A percentile compares a stretch with the other conserved stretches of the same genome.
These are phyloP conservation scores for Lucinisca nassula DNA, from an alignment of 2,888 invertebrate species.

Conservation along the genomic window DNA sequence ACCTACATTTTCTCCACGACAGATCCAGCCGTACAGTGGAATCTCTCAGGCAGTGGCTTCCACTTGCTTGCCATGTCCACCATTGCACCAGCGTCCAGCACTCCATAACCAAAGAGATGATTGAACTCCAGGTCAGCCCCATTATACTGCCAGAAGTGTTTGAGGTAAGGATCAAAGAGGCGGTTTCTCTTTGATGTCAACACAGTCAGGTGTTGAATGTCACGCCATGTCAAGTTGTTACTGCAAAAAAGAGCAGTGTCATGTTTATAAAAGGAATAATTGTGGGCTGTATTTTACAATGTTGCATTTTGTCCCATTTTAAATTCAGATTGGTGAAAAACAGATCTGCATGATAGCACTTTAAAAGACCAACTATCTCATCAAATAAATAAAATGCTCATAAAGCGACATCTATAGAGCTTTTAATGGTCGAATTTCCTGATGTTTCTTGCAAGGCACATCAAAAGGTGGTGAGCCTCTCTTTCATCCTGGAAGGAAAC, in stretches of 20 bases:
- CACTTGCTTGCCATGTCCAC: conserved; percentile 98
- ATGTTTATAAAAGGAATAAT: too few relatives aligned
- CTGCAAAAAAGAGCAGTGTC: conserved; percentile 91
- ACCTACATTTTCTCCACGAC: conserved; percentile 90
- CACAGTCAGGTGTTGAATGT: conserved; percentile 99
- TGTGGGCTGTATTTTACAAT: too few relatives aligned
- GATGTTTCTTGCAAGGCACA: too few relatives aligned
- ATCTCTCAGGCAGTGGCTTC: conserved; percentile 98
- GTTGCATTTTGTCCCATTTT: too few relatives aligned
- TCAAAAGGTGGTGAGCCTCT: too few relatives aligned
- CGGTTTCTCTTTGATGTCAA: conserved; percentile 99
- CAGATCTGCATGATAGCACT: too few relatives aligned
- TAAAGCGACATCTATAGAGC: too few relatives aligned
- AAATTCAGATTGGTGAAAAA: too few relatives aligned
- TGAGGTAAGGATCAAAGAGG: conserved; percentile 98
- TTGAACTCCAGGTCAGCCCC: conserved; percentile 99
- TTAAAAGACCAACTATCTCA: too few relatives aligned
- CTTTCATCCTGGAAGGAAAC: too few relatives aligned
- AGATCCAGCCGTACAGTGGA: conserved; percentile 98
- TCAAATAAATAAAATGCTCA: too few relatives aligned
- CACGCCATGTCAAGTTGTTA: conserved; percentile 97
- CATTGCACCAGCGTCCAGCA: conserved; percentile 99
- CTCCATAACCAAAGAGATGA: conserved; percentile 99
- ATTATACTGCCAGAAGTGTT: conserved; percentile 99
- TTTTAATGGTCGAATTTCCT: too few relatives aligned